Evolutionary conservation across 2,888 invertebrate genomes (phyloP), one percentile per base, ranked within the genome.

Genomic region (Abscondita cerata): DNA sequence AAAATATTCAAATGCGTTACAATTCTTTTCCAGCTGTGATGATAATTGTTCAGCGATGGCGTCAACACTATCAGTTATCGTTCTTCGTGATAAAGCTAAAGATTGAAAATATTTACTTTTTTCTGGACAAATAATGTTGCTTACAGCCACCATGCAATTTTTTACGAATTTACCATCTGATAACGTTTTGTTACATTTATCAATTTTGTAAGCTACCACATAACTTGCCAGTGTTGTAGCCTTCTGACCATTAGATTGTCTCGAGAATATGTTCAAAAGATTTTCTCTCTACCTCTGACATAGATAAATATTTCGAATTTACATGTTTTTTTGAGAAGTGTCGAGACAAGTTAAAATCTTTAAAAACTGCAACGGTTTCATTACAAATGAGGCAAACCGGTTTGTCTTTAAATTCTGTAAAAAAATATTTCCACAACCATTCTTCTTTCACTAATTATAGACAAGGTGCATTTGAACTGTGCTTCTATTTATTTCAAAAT

Each of bases 141-240:
- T 11, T 3, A 48, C 48, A 12, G n/a, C 48, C 5, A 48, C 31
- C 31, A 48, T 25, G 48, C 48, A 48, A 11, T 48, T 13, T 48
- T 48, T 48, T n/a, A n/a, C 15, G n/a, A 51, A 51, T 38, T 34
- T 36, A 16, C 36, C 51, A 51, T 51, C 34, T 11, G 36, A 12
- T 3, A 51, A 38, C 3, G 51, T n/a, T 51, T 51, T 51, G 36
- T 50, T 50, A 50, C 12, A 1, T 16, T 52, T 52, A 36, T 34
- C 52, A 52, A 36, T 36, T 38, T 52, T 40, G 20, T 52, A 40
- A 40, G 52, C 52, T 13, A 52, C 40, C 4, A 52, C 13, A 52
- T 52, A 51, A 51, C 34, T 38, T 36, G 51, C 51, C 8, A 13
- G 13, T 36, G 51, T 50, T 13, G 40, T 20, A 40, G 40, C 38